Evolutionary conservation across 2,113 vertebrate genomes (phyloP).

Genomic region (Larimichthys polyactis): DNA sequence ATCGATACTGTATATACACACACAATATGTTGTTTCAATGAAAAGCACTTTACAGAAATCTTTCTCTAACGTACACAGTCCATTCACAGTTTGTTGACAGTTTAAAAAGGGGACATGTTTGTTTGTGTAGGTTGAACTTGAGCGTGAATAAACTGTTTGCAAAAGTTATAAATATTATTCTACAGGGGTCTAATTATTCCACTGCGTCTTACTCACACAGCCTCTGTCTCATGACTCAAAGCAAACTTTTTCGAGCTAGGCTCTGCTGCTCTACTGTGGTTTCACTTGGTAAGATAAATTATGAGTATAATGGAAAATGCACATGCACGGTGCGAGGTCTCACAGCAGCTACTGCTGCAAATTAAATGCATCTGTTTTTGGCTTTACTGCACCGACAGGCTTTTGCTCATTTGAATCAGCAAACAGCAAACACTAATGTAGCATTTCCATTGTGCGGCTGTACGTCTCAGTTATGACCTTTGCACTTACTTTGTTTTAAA

Average conservation of each 20-base stretch:
- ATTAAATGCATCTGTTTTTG: conserved; percentile 10
- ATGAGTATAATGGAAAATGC: background rate
- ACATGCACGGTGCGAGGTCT: background rate
- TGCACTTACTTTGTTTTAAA: conserved; percentile 1
- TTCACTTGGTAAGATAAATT: background rate
- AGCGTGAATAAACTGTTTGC: too few species aligned
- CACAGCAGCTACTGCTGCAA: background rate
- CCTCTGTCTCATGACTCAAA: background rate
- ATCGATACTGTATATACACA: too few species aligned
- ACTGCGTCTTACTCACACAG: background rate
- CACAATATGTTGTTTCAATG: too few species aligned
- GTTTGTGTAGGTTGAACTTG: too few species aligned
- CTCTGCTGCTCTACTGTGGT: background rate
- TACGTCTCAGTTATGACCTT: background rate
- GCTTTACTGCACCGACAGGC: background rate
- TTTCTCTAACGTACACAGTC: too few species aligned
- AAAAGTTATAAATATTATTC: too few species aligned
- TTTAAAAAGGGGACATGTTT: too few species aligned
- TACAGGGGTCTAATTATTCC: too few species aligned
- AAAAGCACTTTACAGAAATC: too few species aligned
- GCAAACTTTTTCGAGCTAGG: background rate
- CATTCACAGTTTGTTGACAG: too few species aligned
- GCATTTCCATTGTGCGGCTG: background rate
- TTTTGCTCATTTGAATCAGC: conserved; percentile 11
- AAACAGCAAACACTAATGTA: conserved; percentile 9